Evolutionary conservation across 2,797 vertebrate species (phyloP), one percentile per base, ranked within the genome.

Genomic region (Hipposideros larvatus): DNA sequence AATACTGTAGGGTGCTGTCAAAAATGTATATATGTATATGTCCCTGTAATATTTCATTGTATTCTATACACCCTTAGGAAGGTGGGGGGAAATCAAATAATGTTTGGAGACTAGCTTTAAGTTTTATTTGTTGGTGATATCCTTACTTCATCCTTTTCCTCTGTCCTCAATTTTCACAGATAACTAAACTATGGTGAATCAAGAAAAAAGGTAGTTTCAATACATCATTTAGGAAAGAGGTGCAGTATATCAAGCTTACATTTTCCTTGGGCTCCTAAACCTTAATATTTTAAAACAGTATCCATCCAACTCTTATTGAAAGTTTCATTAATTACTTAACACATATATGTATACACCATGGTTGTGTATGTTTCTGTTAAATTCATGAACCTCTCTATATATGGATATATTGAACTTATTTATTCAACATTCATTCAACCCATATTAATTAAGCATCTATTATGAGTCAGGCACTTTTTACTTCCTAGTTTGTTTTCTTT

Each of bases 101-200:
- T 80, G 13, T 82, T 84, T 88, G 43, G n/a, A 92, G 59, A 92
- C 21, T 77, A 87, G 63, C n/a, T 91, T 53, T 71, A 85, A 53
- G 55, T 91, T 94, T 79, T 83, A 51, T 75, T 96, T 82, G 79
- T 83, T 63, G 48, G 82, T 7, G 18, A 55, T 75, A 77, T 61
- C 80, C 53, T 61, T 85, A 13, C 16, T 83, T 90, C 43, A 95
- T 82, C 51, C 7, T 79, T 90, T 37, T 92, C 57, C 34, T 90
- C 86, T 59, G 55, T 63, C 26, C 41, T 82, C 57, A 90, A 5
- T 14, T 90, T 61, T 71, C 34, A 90, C 26, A 92, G 79, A 94
- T 37, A 88, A 92, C 61, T 71, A 85, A 87, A 68, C 41, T 86
- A 86, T 61, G 16, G 11, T 96, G 65, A 85, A 78, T 79, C 24